Evolutionary conservation across 1,140 invertebrate genomes (phyloP).

Genomic region (Wasmannia auropunctata): DNA sequence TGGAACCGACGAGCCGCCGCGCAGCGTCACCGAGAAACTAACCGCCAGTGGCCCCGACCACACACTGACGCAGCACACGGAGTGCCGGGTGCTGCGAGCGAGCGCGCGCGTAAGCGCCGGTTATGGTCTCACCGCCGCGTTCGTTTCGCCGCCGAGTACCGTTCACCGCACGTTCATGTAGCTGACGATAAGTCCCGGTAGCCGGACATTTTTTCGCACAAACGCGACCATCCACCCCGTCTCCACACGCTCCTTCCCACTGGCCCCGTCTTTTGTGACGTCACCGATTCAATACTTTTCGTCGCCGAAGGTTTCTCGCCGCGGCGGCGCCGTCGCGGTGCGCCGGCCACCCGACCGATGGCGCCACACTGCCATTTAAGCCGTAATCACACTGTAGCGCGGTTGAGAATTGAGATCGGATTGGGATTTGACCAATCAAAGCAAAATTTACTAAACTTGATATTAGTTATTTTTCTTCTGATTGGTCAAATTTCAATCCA

Average conservation of each 20-base stretch:
- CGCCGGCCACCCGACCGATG: conserved; percentile 19
- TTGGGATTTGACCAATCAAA: no score
- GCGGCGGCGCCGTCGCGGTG: neutral
- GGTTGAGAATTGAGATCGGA: no score
- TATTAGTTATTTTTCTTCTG: no score
- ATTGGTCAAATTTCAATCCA: no score
- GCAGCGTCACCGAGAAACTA: neutral
- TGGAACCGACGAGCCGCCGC: neutral
- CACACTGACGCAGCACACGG: no score
- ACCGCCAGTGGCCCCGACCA: neutral
- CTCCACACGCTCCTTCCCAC: conserved; percentile 80
- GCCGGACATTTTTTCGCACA: conserved; percentile 81
- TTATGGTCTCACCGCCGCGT: no score
- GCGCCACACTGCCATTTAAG: no score
- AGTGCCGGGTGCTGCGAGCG: no score
- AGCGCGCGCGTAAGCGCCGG: no score
- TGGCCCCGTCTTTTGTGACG: conserved; percentile 84
- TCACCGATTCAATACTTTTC: conserved; percentile 86
- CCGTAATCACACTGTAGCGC: no score
- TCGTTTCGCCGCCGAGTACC: conserved; percentile 23
- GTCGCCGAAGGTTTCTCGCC: conserved; percentile 68
- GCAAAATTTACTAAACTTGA: no score
- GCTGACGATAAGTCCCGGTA: conserved; percentile 78
- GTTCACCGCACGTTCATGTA: conserved; percentile 69
- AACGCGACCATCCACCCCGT: conserved; percentile 73